phyloP scores from a whole-genome alignment of 1,140 invertebrate genomes.

The Oryzaephilus surinamensis region DNA sequence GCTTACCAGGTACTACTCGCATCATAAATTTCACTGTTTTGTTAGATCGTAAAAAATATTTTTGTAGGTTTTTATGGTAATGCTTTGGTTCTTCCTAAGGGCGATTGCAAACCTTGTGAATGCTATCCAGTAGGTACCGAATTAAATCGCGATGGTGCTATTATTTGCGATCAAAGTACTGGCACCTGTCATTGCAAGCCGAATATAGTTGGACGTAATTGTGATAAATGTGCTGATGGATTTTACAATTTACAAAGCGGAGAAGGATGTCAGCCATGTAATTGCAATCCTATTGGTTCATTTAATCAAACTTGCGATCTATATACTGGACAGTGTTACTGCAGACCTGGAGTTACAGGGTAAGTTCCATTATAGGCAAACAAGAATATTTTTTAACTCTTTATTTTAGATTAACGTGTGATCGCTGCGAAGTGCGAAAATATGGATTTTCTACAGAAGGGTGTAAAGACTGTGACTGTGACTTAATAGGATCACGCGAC shows the following conservation, averaged over 20 bases:
- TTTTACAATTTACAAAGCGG: constrained; percentile 74
- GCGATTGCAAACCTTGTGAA: constrained; percentile 80
- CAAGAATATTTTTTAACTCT: constrained; percentile 1
- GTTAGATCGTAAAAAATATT: not conserved
- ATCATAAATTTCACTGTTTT: not conserved
- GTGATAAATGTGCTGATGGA: constrained; percentile 78
- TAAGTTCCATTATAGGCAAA: constrained; percentile 26
- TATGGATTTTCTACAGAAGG: constrained; percentile 84
- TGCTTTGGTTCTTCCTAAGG: constrained; percentile 74
- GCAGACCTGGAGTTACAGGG: constrained; percentile 76
- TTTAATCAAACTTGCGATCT: constrained; percentile 73
- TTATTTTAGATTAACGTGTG: constrained; percentile 53
- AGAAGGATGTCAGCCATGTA: constrained; percentile 74
- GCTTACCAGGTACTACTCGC: constrained; percentile 58
- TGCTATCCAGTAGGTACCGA: constrained; percentile 74
- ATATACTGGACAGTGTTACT: constrained; percentile 74
- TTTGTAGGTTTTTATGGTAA: constrained; percentile 72
- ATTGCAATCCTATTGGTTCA: constrained; percentile 79
- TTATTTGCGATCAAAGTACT: constrained; percentile 66
- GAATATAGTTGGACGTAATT: constrained; percentile 78
- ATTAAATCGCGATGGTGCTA: constrained; percentile 52
- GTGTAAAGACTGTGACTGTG: constrained; percentile 80
- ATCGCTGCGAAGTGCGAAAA: constrained; percentile 72
- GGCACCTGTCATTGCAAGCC: constrained; percentile 81
- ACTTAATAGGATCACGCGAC: constrained; percentile 72